Percentiles rank a stretch among this genome's conserved stretches.
phyloP scores from a whole-genome alignment of 2,797 vertebrate genomes.

The Champsocephalus gunnari region DNA sequence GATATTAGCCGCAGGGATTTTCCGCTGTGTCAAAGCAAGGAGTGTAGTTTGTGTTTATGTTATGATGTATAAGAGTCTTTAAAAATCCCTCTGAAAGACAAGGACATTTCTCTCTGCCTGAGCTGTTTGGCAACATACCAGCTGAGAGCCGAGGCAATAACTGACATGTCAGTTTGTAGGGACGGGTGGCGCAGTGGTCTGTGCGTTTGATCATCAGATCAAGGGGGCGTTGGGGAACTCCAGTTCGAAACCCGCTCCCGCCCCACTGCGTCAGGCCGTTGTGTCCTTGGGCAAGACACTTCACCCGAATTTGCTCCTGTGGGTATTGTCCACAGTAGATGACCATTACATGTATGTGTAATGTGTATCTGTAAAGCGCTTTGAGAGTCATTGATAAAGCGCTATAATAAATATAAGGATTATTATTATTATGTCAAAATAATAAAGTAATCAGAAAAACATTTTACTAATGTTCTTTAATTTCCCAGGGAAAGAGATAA shows the following conservation, averaged over 20 bases:
- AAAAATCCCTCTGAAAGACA: conserved; percentile 48
- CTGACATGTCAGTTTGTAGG: neutral
- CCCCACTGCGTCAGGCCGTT: no score
- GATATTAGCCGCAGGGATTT: conserved; percentile 60
- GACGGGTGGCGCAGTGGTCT: no score
- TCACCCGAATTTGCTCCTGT: no score
- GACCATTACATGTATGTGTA: no score
- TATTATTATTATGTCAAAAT: neutral
- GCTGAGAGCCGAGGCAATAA: conserved; percentile 15
- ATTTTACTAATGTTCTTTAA: neutral
- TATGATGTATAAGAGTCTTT: conserved; percentile 56
- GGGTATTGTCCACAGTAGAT: no score
- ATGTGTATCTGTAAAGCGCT: no score
- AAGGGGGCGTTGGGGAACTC: no score
- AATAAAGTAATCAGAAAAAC: neutral
- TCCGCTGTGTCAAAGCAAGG: conserved; percentile 39
- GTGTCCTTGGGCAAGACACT: no score
- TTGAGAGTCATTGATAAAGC: no score
- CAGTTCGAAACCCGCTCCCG: no score
- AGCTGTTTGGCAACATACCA: conserved; percentile 23
- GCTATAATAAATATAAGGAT: no score
- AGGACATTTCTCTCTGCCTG: conserved; percentile 21
- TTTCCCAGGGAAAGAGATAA: neutral
- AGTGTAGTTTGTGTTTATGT: conserved; percentile 47
- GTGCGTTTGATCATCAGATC: no score